Evolutionary conservation across 2,797 vertebrate species (phyloP).

Genomic region (Lateolabrax maculatus): DNA sequence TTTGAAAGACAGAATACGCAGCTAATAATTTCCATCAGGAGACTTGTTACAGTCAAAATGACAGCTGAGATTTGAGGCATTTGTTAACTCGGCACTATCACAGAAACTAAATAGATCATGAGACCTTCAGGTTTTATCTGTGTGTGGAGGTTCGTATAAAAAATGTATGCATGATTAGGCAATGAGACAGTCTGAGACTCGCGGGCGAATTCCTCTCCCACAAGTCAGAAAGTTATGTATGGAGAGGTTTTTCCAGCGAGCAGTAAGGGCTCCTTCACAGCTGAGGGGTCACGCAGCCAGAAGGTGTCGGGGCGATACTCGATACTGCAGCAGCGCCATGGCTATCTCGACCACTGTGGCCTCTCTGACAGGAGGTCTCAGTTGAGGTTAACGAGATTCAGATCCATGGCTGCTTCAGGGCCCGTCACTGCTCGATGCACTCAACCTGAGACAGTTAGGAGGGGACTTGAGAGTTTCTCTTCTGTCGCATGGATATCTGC

Average conservation of each 20-base stretch:
- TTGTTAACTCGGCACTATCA: slow-evolving; percentile 15
- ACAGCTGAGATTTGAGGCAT: slow-evolving; percentile 38
- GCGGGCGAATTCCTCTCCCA: slow-evolving; percentile 4
- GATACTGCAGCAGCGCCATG: background rate
- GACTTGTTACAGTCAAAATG: slow-evolving; percentile 26
- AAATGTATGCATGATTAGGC: slow-evolving; percentile 45
- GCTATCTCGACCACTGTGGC: slow-evolving; percentile 25
- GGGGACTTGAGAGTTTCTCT: slow-evolving; percentile 19
- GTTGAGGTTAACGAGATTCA: slow-evolving; percentile 76
- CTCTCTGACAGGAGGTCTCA: slow-evolving; percentile 66
- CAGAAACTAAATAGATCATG: slow-evolving; percentile 19
- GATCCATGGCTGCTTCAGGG: slow-evolving; percentile 44
- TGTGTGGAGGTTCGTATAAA: slow-evolving; percentile 43
- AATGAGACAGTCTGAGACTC: slow-evolving; percentile 8
- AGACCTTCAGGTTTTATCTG: slow-evolving; percentile 34
- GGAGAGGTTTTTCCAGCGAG: slow-evolving; percentile 28
- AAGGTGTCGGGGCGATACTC: slow-evolving; percentile 32
- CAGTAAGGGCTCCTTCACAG: slow-evolving; percentile 44
- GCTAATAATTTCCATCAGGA: no score
- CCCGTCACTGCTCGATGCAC: slow-evolving; percentile 10
- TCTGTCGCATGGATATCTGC: slow-evolving; percentile 3
- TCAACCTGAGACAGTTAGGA: slow-evolving; percentile 33
- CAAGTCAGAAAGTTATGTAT: slow-evolving; percentile 34
- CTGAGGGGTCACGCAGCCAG: slow-evolving; percentile 51
- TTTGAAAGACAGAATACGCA: slow-evolving; percentile 30